These are phyloP conservation scores for Cardiocondyla obscurior DNA, from an alignment of 1,140 invertebrate species.

Conservation along the genomic window DNA sequence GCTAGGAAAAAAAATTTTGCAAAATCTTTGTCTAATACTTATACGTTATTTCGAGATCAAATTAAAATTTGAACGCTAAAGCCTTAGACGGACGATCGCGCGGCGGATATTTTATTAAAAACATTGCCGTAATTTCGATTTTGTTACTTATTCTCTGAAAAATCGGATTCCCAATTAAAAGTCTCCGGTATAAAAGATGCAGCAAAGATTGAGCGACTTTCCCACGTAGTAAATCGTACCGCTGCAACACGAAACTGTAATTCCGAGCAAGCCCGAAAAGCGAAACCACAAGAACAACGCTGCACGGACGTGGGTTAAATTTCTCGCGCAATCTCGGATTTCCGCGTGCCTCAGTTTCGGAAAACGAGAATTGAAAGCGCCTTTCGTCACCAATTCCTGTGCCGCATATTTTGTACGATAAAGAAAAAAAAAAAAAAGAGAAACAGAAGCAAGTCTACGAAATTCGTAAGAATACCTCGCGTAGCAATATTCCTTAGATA, in stretches of 20 bases:
- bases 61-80: background rate
- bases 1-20: background rate
- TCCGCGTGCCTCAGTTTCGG: conserved; percentile 14
- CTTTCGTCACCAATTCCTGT: background rate
- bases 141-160: background rate
- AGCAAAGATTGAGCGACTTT: background rate
- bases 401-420: background rate
- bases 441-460: background rate
- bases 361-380: conserved; percentile 1
- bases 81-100: too few relatives aligned
- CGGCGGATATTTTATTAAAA: background rate
- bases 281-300: background rate
- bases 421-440: background rate
- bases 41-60: background rate
- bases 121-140: background rate
- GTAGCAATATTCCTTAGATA: background rate
- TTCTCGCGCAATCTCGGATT: conserved; percentile 30
- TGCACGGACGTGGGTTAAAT: background rate
- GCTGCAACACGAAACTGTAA: conserved; percentile 2
- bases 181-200: background rate
- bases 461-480: background rate
- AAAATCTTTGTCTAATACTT: background rate
- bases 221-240: background rate
- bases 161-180: conserved; percentile 14
- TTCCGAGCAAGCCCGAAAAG: conserved; percentile 2